These are phyloP conservation scores for Latrodectus hesperus DNA, from an alignment of 2,888 invertebrate species.

Conservation along the genomic window DNA sequence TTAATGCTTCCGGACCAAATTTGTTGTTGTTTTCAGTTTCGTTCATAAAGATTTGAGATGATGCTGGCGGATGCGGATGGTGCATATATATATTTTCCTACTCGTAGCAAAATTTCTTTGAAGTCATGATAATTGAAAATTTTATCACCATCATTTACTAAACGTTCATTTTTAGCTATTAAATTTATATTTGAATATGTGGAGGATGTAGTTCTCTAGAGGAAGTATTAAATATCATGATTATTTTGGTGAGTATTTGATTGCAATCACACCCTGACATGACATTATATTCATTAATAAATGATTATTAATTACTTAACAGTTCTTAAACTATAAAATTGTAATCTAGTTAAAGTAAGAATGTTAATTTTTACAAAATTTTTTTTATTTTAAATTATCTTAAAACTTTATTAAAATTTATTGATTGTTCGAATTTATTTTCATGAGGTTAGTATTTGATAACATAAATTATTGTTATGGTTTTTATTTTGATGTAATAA, in stretches of 20 bases:
- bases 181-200: no score
- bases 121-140: not conserved
- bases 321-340: not conserved
- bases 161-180: not conserved
- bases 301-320: not conserved
- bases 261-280: not conserved
- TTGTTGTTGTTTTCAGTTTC: not conserved
- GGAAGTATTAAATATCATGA: slow-evolving; percentile 18
- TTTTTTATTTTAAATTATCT: not conserved
- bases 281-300: not conserved
- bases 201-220: not conserved
- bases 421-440: not conserved
- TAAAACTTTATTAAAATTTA: not conserved
- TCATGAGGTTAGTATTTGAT: not conserved
- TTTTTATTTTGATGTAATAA: no score
- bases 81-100: no score
- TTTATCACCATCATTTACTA: not conserved
- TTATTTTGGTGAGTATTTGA: slow-evolving; percentile 34
- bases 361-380: not conserved
- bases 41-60: not conserved
- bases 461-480: not conserved
- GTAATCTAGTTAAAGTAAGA: not conserved
- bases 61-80: not conserved
- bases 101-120: not conserved
- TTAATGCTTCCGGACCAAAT: no score